phyloP scores from a whole-genome alignment of 2,888 invertebrate species.

The Neria commutata region DNA sequence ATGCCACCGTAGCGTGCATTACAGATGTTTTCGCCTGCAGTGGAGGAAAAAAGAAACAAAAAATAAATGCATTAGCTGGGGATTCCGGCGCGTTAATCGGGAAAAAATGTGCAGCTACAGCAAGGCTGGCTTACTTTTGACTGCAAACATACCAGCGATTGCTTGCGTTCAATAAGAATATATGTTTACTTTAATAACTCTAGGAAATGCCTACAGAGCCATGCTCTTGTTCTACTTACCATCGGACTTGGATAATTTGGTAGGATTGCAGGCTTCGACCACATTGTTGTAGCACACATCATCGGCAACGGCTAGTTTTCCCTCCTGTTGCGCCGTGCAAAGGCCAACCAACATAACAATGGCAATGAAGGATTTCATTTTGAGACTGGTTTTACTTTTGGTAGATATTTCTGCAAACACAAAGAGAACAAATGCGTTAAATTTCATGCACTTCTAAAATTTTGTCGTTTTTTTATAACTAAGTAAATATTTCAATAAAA shows the following conservation, averaged over 20 bases:
- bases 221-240: conserved; percentile 40
- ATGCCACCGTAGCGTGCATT: conserved; percentile 51
- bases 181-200: conserved; percentile 4
- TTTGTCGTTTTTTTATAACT: too few relatives aligned
- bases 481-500: too few relatives aligned
- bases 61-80: conserved; percentile 14
- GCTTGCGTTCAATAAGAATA: conserved; percentile 42
- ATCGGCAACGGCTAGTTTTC: conserved; percentile 56
- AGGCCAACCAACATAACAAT: conserved; percentile 63
- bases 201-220: not conserved
- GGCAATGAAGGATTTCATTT: conserved; percentile 66
- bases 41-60: not conserved
- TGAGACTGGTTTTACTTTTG: conserved; percentile 17
- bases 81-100: not conserved
- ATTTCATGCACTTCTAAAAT: too few relatives aligned
- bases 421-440: too few relatives aligned
- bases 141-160: conserved; percentile 52
- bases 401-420: conserved; percentile 41
- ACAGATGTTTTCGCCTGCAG: conserved; percentile 35
- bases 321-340: conserved; percentile 61
- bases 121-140: conserved; percentile 44
- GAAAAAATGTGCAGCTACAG: not conserved
- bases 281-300: conserved; percentile 71
- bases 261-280: conserved; percentile 63
- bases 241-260: conserved; percentile 37